Evolutionary conservation across 2,888 invertebrate species (phyloP).

Genomic region (Pseudoips prasinana): DNA sequence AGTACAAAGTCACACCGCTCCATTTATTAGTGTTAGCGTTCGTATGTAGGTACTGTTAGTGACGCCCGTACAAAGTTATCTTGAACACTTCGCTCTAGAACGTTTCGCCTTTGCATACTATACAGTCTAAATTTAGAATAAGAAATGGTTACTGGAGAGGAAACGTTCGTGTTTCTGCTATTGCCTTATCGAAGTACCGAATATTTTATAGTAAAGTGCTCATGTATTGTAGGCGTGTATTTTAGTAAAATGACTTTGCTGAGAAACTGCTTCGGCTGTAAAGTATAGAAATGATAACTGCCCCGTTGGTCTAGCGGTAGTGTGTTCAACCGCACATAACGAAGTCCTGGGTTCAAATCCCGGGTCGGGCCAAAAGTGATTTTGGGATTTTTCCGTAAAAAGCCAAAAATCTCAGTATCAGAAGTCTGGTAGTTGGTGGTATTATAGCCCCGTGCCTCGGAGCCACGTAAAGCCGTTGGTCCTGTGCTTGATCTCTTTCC

Average conservation of each 20-base stretch:
- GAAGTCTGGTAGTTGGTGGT: no score
- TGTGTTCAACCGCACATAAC: no score
- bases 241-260: neutral
- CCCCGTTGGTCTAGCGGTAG: no score
- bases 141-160: conserved; percentile 30
- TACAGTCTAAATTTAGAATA: conserved; percentile 37
- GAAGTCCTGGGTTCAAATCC: no score
- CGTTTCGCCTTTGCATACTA: conserved; percentile 36
- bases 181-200: conserved; percentile 27
- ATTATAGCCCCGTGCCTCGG: no score
- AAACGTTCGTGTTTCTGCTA: conserved; percentile 26
- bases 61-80: conserved; percentile 51
- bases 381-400: no score
- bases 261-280: no score
- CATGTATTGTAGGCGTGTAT: conserved; percentile 6
- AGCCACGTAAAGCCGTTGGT: no score
- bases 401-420: no score
- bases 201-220: conserved; percentile 16
- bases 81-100: conserved; percentile 40
- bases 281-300: no score
- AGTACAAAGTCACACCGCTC: conserved; percentile 41
- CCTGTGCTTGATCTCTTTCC: no score
- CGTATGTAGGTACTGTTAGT: conserved; percentile 37
- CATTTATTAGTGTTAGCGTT: conserved; percentile 48
- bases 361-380: no score